Base-by-base conservation (phyloP, 2,797 vertebrate genomes). In the Spatula clypeata region DNA sequence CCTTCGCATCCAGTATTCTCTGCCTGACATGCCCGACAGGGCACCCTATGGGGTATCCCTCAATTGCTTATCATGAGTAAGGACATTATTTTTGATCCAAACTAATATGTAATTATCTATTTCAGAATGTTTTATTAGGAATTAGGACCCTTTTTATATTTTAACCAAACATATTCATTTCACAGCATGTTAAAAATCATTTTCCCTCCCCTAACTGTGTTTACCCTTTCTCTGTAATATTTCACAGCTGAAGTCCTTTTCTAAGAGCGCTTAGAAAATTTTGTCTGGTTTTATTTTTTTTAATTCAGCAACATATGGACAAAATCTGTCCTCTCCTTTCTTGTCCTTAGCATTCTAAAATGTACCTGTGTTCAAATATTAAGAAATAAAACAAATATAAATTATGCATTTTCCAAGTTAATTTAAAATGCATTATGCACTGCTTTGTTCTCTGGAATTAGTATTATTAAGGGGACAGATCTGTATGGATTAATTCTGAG, bases 351-450 rank as follows among this genome's bases (percentile, higher is more conserved):
- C 96, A 97, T 97, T 97, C 96, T 95, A 93, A 93, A 95, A 96
- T 18, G 76, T 96, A 98, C 98, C 98, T 98, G 97, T 97, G 93
- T 96, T 98, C 97, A 98, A 98, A 98, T 98, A 98, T 97, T 98
- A 98, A 97, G 98, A 98, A 98, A 98, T 98, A 98, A 98, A 98
- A 98, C 97, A 98, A 98, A 98, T 98, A 98, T 98, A 98, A 98
- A 98, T 98, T 98, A 98, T 98, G 98, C 98, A 98, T 98, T 98
- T 98, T 98, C 97, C 97, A 97, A 98, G 98, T 98, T 98, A 98
- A 98, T 98, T 98, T 98, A 98, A 98, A 98, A 98, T 98, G 98
- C 98, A 98, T 98, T 98, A 98, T 98, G 98, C 97, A 95, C 96
- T 94, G 96, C 98, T 98, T 98, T 98, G 98, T 98, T 98, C 97